Conservation (phyloP, 2,113 vertebrate genomes). For the Paramisgurnus dabryanus region DNA sequence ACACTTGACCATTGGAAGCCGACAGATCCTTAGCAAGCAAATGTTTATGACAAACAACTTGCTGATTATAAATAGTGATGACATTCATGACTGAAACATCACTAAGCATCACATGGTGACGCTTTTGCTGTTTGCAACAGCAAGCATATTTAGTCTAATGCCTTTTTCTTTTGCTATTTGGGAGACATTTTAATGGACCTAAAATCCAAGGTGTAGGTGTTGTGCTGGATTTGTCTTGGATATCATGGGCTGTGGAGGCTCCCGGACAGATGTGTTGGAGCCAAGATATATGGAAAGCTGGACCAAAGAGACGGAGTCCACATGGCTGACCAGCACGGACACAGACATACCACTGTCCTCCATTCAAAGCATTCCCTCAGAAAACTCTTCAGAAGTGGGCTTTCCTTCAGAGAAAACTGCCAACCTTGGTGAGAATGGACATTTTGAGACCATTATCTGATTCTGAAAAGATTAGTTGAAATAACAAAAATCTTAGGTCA, state of each 20-base stretch:
- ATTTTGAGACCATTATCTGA: background rate
- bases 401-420: slow-evolving; percentile 70
- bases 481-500: background rate
- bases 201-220: background rate
- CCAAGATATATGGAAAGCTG: slow-evolving; percentile 79
- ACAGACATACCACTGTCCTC: slow-evolving; percentile 77
- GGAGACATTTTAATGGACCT: slow-evolving; percentile 1
- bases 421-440: slow-evolving; percentile 64
- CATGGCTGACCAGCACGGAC: slow-evolving; percentile 79
- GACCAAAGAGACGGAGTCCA: slow-evolving; percentile 82
- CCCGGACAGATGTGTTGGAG: slow-evolving; percentile 78
- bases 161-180: background rate
- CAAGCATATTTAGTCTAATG: background rate
- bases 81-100: background rate
- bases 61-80: background rate
- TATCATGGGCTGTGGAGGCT: slow-evolving; percentile 79
- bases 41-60: background rate
- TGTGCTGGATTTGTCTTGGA: background rate
- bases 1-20: background rate
- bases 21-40: background rate
- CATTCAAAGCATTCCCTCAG: slow-evolving; percentile 77
- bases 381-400: slow-evolving; percentile 67
- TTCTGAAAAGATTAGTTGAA: background rate
- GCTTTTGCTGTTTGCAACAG: too few species aligned
- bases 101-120: background rate